Evolutionary conservation across 2,797 vertebrate species (phyloP), one percentile per base, ranked within the genome.

Genomic region (Falco columbarius): DNA sequence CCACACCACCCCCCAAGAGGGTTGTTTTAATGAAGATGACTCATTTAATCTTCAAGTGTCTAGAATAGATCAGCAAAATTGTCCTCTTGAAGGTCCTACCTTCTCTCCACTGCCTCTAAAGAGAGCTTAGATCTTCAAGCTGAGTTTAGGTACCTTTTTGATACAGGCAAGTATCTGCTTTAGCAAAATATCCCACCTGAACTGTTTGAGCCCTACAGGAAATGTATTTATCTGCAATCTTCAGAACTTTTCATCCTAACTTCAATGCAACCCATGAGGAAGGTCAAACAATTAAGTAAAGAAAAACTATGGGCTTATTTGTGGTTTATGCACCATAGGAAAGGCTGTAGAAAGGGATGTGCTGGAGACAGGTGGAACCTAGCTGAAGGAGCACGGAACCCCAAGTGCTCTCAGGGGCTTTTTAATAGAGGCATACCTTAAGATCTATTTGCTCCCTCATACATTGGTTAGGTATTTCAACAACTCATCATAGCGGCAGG

Each of bases 1-100:
- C 18, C 62, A 14, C 12, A 13, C 2, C 30, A 36, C 9, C 0
- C 5, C 4, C 5, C 4, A 34, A 24, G 71, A 63, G 18, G 0
- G 2, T 34, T 34, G 52, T 68, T 81, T 71, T 12, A 36, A 55
- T 51, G 14, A 73, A 14, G 16, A 26, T 30, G 7, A 34, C 26
- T 46, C 26, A 55, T 87, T 90, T 86, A 68, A 38, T 80, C 58
- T 72, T 85, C 32, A 90, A 0, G 6, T 66, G 18, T 88, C 54
- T 73, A 32, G 36, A 59, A 14, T 0, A 76, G 18, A 40, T 49
- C 8, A 52, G 36, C 22, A 75, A 76, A 79, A 72, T 40, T 30
- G 44, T 76, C 14, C 42, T 40, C 13, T 72, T 62, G 36, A 38
- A 88, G n/a, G 46, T 70, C 42, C 20, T 75, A 26, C 46, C 44